Evolutionary conservation across 2,113 vertebrate species (phyloP).

Genomic region (Nothocercus julius): DNA sequence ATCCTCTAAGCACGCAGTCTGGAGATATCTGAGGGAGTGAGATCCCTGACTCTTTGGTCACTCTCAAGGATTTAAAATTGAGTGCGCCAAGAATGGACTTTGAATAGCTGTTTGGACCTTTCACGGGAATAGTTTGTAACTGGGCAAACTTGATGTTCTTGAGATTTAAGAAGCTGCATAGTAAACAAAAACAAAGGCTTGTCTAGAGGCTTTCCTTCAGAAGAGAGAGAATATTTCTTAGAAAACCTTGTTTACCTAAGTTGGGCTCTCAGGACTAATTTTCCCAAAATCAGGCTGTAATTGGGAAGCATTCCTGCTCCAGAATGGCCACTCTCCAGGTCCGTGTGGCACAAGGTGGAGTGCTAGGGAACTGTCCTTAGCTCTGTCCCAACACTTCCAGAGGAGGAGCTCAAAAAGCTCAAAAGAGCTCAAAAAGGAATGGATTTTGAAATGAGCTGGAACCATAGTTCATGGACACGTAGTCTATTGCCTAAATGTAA

Average conservation of each 20-base stretch:
- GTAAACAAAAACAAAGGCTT: not conserved
- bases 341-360: rapidly evolving
- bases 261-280: not conserved
- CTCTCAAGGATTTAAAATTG: not conserved
- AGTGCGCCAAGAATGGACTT: not conserved
- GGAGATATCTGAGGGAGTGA: not conserved
- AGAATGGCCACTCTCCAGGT: not conserved
- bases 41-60: not conserved
- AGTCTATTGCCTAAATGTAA: not conserved
- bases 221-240: not conserved
- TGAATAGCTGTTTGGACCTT: not conserved
- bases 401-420: not conserved
- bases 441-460: not conserved
- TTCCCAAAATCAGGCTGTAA: not conserved
- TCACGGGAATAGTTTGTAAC: not conserved
- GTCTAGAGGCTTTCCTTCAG: not conserved
- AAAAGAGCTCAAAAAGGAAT: not conserved
- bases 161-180: not conserved
- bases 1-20: not conserved
- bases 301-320: not conserved
- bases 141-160: not conserved
- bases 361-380: not conserved
- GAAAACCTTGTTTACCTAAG: not conserved
- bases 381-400: not conserved
- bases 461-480: rapidly evolving